Conservation (phyloP, 2,113 vertebrate species). For the Hypomesus transpacificus region DNA sequence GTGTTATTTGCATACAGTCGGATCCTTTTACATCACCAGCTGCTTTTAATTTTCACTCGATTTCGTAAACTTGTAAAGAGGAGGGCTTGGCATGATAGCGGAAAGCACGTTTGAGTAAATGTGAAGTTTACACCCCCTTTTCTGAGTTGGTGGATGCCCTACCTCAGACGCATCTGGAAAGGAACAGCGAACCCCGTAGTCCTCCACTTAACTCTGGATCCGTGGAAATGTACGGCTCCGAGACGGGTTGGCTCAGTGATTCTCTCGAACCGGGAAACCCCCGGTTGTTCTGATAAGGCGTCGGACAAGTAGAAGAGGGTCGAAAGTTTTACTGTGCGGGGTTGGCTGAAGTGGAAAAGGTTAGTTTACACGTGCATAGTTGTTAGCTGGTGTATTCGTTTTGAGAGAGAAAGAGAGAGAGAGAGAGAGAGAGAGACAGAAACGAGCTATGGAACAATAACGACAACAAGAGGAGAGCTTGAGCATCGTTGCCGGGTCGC, state of each 20-base stretch:
- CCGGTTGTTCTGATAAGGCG: background rate
- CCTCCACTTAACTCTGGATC: conserved; percentile 31
- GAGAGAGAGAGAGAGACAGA: too few relatives aligned
- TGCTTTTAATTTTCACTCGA: background rate
- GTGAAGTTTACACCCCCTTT: background rate
- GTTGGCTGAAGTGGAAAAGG: conserved; percentile 5
- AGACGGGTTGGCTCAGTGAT: conserved; percentile 3
- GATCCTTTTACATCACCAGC: background rate
- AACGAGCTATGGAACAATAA: too few relatives aligned
- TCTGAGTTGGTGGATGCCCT: conserved; percentile 54
- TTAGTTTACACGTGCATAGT: background rate
- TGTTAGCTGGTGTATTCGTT: too few relatives aligned
- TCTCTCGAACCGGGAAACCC: too few relatives aligned
- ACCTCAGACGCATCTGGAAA: conserved; percentile 25
- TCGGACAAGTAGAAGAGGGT: background rate
- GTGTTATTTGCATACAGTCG: background rate
- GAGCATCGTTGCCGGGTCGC: too few relatives aligned
- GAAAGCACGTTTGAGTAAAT: background rate
- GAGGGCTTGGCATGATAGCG: background rate
- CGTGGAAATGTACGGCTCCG: conserved; percentile 30
- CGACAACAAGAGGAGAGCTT: too few relatives aligned
- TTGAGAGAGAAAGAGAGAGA: too few relatives aligned
- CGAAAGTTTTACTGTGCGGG: background rate
- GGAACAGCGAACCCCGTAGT: too few relatives aligned
- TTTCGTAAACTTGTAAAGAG: background rate